A percentile compares a stretch with the other conserved stretches of the same genome.
Evolutionary conservation across 2,888 invertebrate genomes (phyloP).

Genomic region (Andrena haemorrhoa): DNA sequence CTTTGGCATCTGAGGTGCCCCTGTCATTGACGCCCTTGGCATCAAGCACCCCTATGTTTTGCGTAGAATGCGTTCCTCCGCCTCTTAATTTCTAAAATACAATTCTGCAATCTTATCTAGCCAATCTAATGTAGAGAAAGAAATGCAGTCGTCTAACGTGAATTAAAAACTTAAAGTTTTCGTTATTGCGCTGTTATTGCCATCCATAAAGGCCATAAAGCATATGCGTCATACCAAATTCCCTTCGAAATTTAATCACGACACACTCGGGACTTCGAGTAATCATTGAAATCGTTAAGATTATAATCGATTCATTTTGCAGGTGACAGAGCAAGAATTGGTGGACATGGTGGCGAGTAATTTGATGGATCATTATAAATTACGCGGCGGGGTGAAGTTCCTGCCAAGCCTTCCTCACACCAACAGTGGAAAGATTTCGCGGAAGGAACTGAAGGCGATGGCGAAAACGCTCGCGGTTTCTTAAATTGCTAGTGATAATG

Average conservation of each 20-base stretch:
- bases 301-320: not conserved
- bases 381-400: slow-evolving; percentile 79
- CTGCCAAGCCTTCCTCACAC: slow-evolving; percentile 75
- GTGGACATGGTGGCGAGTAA: slow-evolving; percentile 68
- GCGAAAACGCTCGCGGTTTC: slow-evolving; percentile 47
- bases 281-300: not conserved
- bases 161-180: not conserved
- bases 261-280: not conserved
- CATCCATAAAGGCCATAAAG: not conserved
- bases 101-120: too few relatives aligned
- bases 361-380: slow-evolving; percentile 71
- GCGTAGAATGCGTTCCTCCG: too few relatives aligned
- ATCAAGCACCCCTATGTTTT: too few relatives aligned
- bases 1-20: too few relatives aligned
- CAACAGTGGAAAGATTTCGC: slow-evolving; percentile 74
- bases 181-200: not conserved
- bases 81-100: too few relatives aligned
- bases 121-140: too few relatives aligned
- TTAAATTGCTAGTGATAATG: not conserved
- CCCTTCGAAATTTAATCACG: too few relatives aligned
- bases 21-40: too few relatives aligned
- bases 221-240: not conserved
- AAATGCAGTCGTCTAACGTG: not conserved
- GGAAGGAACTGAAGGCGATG: slow-evolving; percentile 70
- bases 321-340: slow-evolving; percentile 78